Evolutionary conservation across 2,113 vertebrate genomes (phyloP), one percentile per base, ranked within the genome.

Genomic region (Podarcis raffonei): DNA sequence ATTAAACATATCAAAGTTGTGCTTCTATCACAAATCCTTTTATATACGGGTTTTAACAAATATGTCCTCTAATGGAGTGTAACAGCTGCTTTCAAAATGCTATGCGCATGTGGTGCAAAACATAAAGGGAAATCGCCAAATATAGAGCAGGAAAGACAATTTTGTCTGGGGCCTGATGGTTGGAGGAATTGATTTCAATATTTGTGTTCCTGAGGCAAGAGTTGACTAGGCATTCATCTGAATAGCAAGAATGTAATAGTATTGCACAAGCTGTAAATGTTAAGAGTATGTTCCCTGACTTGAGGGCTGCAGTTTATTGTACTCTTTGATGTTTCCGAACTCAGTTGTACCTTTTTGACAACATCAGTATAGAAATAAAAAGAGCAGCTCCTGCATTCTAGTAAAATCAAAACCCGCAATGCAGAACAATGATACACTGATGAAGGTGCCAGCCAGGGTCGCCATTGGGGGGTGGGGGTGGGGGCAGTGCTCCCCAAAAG

Each of bases 1-100:
- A 95, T 97, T 97, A 97, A 96, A 96, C 95, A 95, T 96, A 97
- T 96, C 96, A 97, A 97, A 97, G 95, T 94, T 91, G 88, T 95
- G 89, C 93, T 96, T 97, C 97, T 96, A 97, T 97, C 96, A 96
- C 95, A 96, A 95, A 95, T 87, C 95, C 94, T 97, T 97, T 97
- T 95, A 95, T 95, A 96, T 93, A 93, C 94, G 89, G 93, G 93
- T 96, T 96, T 97, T 96, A 96, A 97, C 93, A 97, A 97, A 96
- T 96, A 96, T 89, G 92, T 90, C 94, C 96, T 96, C 96, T 97
- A 97, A 96, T 92, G 90, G 95, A 95, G 92, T 94, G 90, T 91
- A 93, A 92, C 59, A 62, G 92, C 83, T 94, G 94, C 91, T 92
- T 96, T 95, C 95, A 94, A 95, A 95, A 95, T 95, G 92, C 84